Percentiles rank a stretch among this genome's conserved stretches.
Conservation (phyloP, 2,888 invertebrate species). For the Drosophila birchii region DNA sequence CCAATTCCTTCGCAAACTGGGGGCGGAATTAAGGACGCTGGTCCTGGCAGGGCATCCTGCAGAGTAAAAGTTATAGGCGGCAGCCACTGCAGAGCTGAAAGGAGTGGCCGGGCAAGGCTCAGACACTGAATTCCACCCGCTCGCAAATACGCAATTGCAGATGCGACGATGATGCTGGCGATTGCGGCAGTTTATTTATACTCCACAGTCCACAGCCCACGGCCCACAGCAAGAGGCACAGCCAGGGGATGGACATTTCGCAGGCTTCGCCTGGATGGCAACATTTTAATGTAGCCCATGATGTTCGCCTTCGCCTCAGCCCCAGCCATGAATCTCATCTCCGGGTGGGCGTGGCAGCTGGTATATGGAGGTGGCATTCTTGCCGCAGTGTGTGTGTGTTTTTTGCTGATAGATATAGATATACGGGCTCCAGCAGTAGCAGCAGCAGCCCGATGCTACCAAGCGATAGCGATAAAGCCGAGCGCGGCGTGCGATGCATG, state of each 20-base stretch:
- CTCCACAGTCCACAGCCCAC: slow-evolving; percentile 31
- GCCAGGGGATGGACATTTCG: slow-evolving; percentile 3
- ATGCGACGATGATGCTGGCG: slow-evolving; percentile 76
- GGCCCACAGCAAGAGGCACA: not conserved
- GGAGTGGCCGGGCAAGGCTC: slow-evolving; percentile 47
- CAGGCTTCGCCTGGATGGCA: slow-evolving; percentile 49
- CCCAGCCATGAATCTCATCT: slow-evolving; percentile 63
- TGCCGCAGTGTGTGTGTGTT: slow-evolving; percentile 48
- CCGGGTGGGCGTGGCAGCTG: slow-evolving; percentile 44
- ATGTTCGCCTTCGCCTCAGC: slow-evolving; percentile 38
- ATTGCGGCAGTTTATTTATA: slow-evolving; percentile 78
- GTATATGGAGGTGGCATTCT: slow-evolving; percentile 10
- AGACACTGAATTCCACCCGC: slow-evolving; percentile 37
- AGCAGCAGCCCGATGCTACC: slow-evolving; percentile 47
- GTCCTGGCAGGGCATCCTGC: slow-evolving; percentile 24
- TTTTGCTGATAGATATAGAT: slow-evolving; percentile 77
- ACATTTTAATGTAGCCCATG: slow-evolving; percentile 72
- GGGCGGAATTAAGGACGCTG: slow-evolving; percentile 13
- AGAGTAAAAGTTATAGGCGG: slow-evolving; percentile 38
- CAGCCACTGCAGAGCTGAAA: slow-evolving; percentile 40
- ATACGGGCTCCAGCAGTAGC: slow-evolving; percentile 56
- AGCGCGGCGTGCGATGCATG: slow-evolving; percentile 74
- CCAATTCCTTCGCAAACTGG: slow-evolving; percentile 22
- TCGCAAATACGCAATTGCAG: slow-evolving; percentile 75
- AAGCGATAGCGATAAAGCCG: slow-evolving; percentile 71